Conservation (phyloP, 2,888 invertebrate species). For the Chesias legatella region DNA sequence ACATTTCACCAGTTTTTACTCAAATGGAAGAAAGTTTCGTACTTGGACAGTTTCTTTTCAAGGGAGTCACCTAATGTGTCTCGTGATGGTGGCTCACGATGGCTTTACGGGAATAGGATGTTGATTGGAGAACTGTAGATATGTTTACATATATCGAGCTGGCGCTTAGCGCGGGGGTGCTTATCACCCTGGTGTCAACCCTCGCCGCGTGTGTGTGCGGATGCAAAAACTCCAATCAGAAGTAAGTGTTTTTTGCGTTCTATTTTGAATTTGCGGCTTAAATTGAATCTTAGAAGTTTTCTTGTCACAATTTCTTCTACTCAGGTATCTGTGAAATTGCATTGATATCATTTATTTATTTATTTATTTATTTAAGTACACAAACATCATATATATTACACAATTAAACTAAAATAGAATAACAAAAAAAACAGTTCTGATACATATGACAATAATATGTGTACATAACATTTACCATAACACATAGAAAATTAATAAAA, state of each 20-base stretch:
- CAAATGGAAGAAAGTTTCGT: conserved; percentile 74
- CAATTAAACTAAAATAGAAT: too few relatives aligned
- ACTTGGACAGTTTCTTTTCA: conserved; percentile 53
- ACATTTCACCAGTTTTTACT: conserved; percentile 63
- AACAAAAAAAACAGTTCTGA: too few relatives aligned
- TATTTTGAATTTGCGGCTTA: background rate
- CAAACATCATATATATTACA: too few relatives aligned
- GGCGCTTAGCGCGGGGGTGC: conserved; percentile 66
- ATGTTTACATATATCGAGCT: conserved; percentile 73
- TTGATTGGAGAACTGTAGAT: conserved; percentile 56
- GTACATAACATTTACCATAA: too few relatives aligned
- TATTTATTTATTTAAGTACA: too few relatives aligned
- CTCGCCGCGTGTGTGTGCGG: conserved; percentile 86
- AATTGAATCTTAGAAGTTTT: too few relatives aligned
- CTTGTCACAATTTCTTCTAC: too few relatives aligned
- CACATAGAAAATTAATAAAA: too few relatives aligned
- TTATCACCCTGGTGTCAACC: conserved; percentile 68
- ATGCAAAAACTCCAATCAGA: conserved; percentile 87
- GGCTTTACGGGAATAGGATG: conserved; percentile 33
- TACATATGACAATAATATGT: too few relatives aligned
- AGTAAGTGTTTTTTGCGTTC: conserved; percentile 74
- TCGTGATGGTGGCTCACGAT: conserved; percentile 64
- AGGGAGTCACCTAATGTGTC: conserved; percentile 56
- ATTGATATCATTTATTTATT: too few relatives aligned
- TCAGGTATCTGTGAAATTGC: too few relatives aligned